A percentile compares a stretch with the other conserved stretches of the same genome.
Evolutionary conservation across 1,140 invertebrate species (phyloP).

Genomic region (Cherax quadricarinatus): DNA sequence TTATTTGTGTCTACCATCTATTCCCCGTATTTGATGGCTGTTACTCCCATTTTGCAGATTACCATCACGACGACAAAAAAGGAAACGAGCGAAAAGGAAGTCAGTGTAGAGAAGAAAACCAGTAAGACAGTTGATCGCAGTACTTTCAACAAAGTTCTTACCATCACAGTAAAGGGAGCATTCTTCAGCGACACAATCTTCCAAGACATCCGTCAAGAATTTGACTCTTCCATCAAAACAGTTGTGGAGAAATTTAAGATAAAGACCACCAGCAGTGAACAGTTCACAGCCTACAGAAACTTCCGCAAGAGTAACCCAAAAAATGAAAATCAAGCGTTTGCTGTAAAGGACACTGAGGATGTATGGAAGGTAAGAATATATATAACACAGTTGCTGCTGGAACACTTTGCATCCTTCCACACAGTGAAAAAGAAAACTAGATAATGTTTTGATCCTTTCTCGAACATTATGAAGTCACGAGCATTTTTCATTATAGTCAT

Average conservation of each 20-base stretch:
- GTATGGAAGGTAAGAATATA: background rate
- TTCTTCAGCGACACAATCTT: conserved; percentile 51
- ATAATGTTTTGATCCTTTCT: too few relatives aligned
- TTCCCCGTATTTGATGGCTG: too few relatives aligned
- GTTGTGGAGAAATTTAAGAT: conserved; percentile 33
- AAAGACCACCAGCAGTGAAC: conserved; percentile 5
- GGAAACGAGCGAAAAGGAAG: background rate
- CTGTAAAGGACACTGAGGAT: background rate
- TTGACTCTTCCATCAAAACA: conserved; percentile 37
- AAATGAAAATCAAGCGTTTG: conserved; percentile 51
- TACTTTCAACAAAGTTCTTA: conserved; percentile 5
- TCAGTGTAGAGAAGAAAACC: background rate
- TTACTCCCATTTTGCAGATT: background rate
- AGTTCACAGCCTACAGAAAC: conserved; percentile 33
- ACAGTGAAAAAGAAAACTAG: too few relatives aligned
- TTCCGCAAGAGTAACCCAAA: conserved; percentile 43
- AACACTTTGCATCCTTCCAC: too few relatives aligned
- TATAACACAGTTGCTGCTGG: background rate
- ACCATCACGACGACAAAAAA: background rate
- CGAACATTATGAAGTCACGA: background rate
- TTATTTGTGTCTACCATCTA: too few relatives aligned
- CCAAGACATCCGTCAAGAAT: background rate
- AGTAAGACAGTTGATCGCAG: background rate
- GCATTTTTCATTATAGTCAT: background rate
- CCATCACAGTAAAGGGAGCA: conserved; percentile 9